These are phyloP conservation scores for Pantherophis guttatus DNA, from an alignment of 2,113 vertebrate genomes.

Conservation along the genomic window DNA sequence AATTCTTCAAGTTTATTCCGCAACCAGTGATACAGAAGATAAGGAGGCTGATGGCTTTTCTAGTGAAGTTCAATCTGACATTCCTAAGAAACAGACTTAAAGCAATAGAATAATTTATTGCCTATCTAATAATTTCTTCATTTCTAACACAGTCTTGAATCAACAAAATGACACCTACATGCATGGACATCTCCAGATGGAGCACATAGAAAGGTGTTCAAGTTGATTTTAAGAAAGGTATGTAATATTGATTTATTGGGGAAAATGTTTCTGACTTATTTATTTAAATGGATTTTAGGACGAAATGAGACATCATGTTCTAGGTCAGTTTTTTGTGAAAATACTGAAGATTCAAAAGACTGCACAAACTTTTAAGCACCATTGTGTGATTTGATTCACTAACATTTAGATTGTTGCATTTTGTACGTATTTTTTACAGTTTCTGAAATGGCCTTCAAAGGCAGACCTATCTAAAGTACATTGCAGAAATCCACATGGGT, in stretches of 20 bases:
- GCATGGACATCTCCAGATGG: background rate
- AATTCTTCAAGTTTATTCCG: background rate
- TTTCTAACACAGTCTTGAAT: background rate
- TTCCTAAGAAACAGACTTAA: background rate
- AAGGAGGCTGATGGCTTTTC: background rate
- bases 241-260: background rate
- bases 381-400: background rate
- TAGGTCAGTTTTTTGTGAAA: background rate
- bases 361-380: background rate
- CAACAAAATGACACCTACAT: background rate
- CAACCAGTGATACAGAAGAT: background rate
- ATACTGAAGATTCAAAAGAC: background rate
- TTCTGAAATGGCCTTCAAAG: background rate
- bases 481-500: background rate
- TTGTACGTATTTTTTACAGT: background rate
- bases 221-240: background rate
- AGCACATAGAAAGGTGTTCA: background rate
- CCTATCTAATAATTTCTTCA: background rate
- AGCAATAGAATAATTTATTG: background rate
- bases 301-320: background rate
- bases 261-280: background rate
- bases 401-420: background rate
- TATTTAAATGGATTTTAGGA: background rate
- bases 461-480: background rate
- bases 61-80: background rate